Evolutionary conservation across 2,113 vertebrate genomes (phyloP).

Genomic region (Rynchops niger): DNA sequence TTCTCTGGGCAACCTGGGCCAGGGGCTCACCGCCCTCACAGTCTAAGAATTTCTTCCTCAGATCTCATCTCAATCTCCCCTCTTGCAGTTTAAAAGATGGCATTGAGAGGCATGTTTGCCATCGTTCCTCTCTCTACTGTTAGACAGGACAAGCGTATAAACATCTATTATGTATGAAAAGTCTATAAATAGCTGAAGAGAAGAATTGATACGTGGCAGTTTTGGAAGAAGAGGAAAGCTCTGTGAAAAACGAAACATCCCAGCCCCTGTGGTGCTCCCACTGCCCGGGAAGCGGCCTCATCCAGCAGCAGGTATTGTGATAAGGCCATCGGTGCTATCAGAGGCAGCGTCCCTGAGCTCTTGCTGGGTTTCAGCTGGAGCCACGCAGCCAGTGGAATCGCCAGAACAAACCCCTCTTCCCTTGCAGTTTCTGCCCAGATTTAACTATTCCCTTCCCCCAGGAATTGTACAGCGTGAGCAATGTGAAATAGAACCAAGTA

Average conservation of each 20-base stretch:
- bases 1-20: no score
- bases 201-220: fast-evolving
- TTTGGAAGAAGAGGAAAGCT: background rate
- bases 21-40: no score
- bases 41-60: no score
- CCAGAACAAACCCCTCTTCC: background rate
- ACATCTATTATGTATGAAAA: background rate
- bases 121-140: background rate
- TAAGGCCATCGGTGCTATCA: background rate
- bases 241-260: background rate
- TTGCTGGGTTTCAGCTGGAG: background rate
- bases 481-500: background rate
- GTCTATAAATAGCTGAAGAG: background rate
- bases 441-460: background rate
- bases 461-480: background rate
- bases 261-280: background rate
- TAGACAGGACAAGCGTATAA: background rate
- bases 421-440: background rate
- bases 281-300: background rate
- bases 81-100: background rate
- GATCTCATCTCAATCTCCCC: no score
- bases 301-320: background rate
- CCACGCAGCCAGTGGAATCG: background rate
- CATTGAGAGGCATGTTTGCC: background rate
- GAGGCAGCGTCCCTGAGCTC: background rate